Evolutionary conservation across 2,888 invertebrate genomes (phyloP).

Genomic region (Acanthosoma haemorrhoidale): DNA sequence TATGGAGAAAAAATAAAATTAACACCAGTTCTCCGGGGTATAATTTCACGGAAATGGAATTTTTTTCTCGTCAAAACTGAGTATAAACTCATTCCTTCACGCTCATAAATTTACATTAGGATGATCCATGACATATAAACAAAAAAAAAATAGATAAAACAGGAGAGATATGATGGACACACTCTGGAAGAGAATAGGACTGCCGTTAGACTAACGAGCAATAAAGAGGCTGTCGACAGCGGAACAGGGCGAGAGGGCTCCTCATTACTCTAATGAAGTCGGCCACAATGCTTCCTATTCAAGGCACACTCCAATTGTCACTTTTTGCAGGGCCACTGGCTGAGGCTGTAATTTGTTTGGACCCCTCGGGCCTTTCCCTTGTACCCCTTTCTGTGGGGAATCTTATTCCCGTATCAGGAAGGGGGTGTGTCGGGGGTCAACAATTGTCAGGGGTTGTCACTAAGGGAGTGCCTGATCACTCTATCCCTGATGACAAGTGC

Average conservation of each 20-base stretch:
- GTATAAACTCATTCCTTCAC: background rate
- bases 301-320: background rate
- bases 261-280: constrained; percentile 3
- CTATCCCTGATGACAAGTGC: too few species aligned
- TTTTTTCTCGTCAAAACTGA: background rate
- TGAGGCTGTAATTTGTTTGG: constrained; percentile 1
- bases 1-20: too few species aligned
- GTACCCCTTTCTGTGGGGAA: background rate
- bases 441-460: too few species aligned
- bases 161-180: too few species aligned
- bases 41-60: background rate
- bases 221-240: too few species aligned
- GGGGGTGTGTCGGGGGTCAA: background rate
- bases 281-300: background rate
- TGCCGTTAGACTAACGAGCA: background rate
- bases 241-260: background rate
- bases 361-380: background rate
- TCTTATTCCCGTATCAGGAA: background rate
- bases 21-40: background rate
- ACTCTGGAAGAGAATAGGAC: background rate
- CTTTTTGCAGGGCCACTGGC: background rate
- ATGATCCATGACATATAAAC: background rate
- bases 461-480: too few species aligned
- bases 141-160: too few species aligned
- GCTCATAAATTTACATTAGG: background rate